Percentiles rank a stretch among this genome's conserved stretches.
Evolutionary conservation across 2,888 invertebrate species (phyloP).

Genomic region (Cyaniris semiargus): DNA sequence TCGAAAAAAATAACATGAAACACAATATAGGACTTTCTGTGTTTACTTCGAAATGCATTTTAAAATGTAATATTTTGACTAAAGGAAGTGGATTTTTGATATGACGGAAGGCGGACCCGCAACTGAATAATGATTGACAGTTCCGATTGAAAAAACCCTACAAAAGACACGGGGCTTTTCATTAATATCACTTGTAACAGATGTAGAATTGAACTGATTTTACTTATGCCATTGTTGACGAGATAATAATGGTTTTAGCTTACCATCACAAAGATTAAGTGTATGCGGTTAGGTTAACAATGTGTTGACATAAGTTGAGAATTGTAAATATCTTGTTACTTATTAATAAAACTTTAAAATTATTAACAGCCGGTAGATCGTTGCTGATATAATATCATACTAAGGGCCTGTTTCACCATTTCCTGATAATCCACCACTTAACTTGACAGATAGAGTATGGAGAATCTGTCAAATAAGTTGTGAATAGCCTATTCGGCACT

Average conservation of each 20-base stretch:
- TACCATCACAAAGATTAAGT: slow-evolving; percentile 3
- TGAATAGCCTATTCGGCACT: too few species aligned
- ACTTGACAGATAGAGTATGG: too few species aligned
- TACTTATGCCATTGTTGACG: slow-evolving; percentile 9
- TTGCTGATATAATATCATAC: too few species aligned
- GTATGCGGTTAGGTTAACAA: background rate
- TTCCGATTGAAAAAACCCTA: slow-evolving; percentile 41
- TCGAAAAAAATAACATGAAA: too few species aligned
- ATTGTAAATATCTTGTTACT: background rate
- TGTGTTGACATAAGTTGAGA: background rate
- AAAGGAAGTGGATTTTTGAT: slow-evolving; percentile 45
- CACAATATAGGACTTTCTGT: background rate
- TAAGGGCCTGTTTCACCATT: too few species aligned
- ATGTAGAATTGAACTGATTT: slow-evolving; percentile 17
- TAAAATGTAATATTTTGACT: slow-evolving; percentile 27
- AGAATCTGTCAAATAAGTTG: too few species aligned
- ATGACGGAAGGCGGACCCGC: slow-evolving; percentile 63
- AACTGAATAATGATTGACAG: slow-evolving; percentile 67
- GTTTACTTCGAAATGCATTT: slow-evolving; percentile 16
- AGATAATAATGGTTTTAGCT: slow-evolving; percentile 8
- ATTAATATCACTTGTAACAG: slow-evolving; percentile 27
- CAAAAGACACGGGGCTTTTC: slow-evolving; percentile 39
- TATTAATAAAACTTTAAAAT: background rate
- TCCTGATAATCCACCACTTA: too few species aligned
- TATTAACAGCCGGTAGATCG: too few species aligned